These are phyloP conservation scores for Malacoctenus gilli DNA, from an alignment of 2,797 vertebrate species.

Conservation along the genomic window DNA sequence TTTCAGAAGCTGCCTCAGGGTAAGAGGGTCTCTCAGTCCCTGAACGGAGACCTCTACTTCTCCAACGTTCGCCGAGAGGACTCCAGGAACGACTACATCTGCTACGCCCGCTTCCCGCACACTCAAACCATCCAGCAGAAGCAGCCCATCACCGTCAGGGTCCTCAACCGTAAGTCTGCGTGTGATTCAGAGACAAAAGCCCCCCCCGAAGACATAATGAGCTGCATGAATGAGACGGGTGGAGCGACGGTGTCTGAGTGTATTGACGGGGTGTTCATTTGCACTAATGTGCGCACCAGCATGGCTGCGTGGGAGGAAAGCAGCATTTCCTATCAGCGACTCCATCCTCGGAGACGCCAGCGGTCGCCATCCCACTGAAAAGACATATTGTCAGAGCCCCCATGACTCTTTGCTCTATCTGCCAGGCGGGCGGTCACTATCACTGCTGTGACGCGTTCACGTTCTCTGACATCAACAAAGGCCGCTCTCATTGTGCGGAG, in stretches of 20 bases:
- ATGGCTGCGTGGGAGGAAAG: constrained; percentile 59
- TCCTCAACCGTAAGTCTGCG: constrained; percentile 89
- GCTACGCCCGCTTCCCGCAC: constrained; percentile 97
- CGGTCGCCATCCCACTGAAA: constrained; percentile 60
- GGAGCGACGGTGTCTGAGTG: constrained; percentile 6
- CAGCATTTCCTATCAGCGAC: constrained; percentile 58
- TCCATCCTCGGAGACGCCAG: constrained; percentile 58
- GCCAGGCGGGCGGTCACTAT: constrained; percentile 48
- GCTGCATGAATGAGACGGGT: constrained; percentile 1
- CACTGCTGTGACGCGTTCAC: constrained; percentile 41
- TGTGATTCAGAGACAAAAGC: constrained; percentile 4
- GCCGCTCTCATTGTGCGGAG: constrained; percentile 33
- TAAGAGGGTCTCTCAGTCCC: constrained; percentile 91
- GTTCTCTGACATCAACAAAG: constrained; percentile 61
- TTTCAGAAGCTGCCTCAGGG: constrained; percentile 94
- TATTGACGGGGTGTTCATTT: constrained; percentile 18
- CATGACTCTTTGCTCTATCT: constrained; percentile 30
- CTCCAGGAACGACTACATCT: constrained; percentile 94
- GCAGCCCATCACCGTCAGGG: constrained; percentile 94
- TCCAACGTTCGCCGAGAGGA: constrained; percentile 91
- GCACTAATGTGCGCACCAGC: constrained; percentile 17
- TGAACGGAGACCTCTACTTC: constrained; percentile 98
- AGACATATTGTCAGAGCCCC: constrained; percentile 68
- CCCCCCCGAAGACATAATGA: constrained; percentile 16
- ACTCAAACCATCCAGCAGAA: constrained; percentile 99